A percentile compares a stretch with the other conserved stretches of the same genome.
These are phyloP conservation scores for Clarias gariepinus DNA, from an alignment of 2,113 vertebrate species.

Conservation along the genomic window DNA sequence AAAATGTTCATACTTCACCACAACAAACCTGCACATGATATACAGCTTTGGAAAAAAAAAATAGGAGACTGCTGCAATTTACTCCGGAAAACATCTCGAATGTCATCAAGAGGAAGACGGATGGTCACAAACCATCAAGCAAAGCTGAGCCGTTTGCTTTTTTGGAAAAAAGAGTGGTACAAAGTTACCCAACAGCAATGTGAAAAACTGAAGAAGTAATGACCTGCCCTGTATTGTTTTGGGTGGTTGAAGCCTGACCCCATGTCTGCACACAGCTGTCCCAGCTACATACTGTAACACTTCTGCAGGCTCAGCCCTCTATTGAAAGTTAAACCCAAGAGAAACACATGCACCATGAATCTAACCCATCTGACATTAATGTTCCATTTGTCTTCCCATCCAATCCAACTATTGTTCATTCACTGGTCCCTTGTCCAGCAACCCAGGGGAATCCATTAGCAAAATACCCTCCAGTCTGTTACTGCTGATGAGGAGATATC, in stretches of 20 bases:
- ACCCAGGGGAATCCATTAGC: conserved; percentile 44
- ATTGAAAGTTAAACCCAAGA: conserved; percentile 27
- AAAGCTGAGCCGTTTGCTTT: no score
- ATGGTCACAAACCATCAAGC: no score
- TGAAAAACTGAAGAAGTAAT: background rate
- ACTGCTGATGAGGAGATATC: conserved; percentile 41
- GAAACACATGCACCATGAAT: conserved; percentile 31
- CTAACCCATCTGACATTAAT: conserved; percentile 34
- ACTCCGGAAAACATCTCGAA: no score
- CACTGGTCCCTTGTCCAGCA: conserved; percentile 35
- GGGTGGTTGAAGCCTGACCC: conserved; percentile 13
- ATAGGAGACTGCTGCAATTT: no score
- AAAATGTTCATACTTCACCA: background rate
- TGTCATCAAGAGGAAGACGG: no score
- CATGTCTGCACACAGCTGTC: conserved; percentile 8
- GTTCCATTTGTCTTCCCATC: conserved; percentile 35
- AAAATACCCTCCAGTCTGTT: conserved; percentile 34
- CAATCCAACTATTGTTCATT: conserved; percentile 41
- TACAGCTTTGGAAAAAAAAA: background rate
- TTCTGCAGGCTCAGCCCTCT: conserved; percentile 8
- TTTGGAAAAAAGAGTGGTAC: no score
- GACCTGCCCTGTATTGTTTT: conserved; percentile 6
- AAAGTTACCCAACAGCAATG: no score
- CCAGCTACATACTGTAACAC: conserved; percentile 15
- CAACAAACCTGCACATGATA: background rate